Conservation (phyloP, 2,888 invertebrate species). For the Blera fallax region DNA sequence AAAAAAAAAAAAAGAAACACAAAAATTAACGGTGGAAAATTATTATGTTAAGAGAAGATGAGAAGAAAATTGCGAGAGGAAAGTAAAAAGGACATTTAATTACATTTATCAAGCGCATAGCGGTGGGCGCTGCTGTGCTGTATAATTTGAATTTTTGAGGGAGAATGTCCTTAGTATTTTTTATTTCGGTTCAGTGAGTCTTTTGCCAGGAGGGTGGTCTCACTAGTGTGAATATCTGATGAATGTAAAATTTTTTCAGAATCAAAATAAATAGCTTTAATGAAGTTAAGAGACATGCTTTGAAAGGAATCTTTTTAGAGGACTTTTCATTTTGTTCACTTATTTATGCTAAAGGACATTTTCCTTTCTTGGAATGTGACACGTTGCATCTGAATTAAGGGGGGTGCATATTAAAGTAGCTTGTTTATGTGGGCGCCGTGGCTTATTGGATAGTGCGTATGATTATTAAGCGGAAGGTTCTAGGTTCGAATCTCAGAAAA, state of each 20-base stretch:
- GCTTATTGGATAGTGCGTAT: too few relatives aligned
- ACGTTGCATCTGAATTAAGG: neutral
- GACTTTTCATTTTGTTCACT: conserved; percentile 1
- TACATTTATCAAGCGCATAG: conserved; percentile 34
- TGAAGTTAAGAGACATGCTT: neutral
- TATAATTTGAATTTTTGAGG: neutral
- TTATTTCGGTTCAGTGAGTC: neutral
- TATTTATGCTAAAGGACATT: neutral
- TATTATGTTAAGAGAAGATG: conserved; percentile 26
- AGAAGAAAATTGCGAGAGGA: conserved; percentile 7
- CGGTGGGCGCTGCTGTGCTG: neutral
- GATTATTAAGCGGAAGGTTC: too few relatives aligned
- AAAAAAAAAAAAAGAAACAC: neutral
- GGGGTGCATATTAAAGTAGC: too few relatives aligned
- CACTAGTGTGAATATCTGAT: conserved; percentile 10
- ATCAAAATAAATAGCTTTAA: conserved; percentile 21
- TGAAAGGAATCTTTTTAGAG: neutral
- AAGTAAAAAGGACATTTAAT: conserved; percentile 51
- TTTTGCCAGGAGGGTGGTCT: neutral
- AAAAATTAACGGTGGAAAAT: conserved; percentile 28
- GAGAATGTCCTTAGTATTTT: neutral
- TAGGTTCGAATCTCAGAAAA: too few relatives aligned
- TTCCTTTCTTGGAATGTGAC: neutral
- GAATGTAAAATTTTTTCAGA: conserved; percentile 1
- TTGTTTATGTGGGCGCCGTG: too few relatives aligned